Percentiles rank a stretch among this genome's conserved stretches.
Conservation (phyloP, 92 coral and sea anemone species). For the Epizoanthus rinbou region DNA sequence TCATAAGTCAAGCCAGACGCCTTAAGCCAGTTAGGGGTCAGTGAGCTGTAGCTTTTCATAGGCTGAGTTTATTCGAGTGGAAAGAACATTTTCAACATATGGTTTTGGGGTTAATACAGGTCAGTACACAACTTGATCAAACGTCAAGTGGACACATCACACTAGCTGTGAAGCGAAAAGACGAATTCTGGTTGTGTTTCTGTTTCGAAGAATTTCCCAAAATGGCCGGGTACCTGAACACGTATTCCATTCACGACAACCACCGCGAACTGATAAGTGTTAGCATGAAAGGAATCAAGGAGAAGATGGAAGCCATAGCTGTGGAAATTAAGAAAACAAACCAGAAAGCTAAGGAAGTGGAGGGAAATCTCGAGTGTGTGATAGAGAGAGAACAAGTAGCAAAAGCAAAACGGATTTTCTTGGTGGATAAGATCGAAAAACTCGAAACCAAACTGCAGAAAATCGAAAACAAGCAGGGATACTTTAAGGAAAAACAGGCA, state of each 20-base stretch:
- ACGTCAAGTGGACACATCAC: too few relatives aligned
- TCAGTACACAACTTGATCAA: not conserved
- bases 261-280: slow-evolving; percentile 21
- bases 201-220: not conserved
- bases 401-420: slow-evolving; percentile 28
- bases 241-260: slow-evolving; percentile 12
- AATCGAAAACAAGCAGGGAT: slow-evolving; percentile 9
- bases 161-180: not conserved
- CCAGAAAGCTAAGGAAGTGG: slow-evolving; percentile 12
- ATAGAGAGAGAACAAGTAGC: slow-evolving; percentile 15
- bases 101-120: slow-evolving; percentile 8
- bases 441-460: slow-evolving; percentile 16
- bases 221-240: slow-evolving; percentile 28
- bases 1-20: too few relatives aligned
- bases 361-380: slow-evolving; percentile 34
- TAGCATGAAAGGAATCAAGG: slow-evolving; percentile 25
- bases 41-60: not conserved
- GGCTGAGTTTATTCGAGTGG: slow-evolving; percentile 16
- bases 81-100: not conserved
- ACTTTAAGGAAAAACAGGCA: slow-evolving; percentile 27
- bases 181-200: not conserved
- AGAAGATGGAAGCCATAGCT: not conserved
- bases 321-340: slow-evolving; percentile 25
- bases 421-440: slow-evolving; percentile 32
- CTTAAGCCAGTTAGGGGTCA: not conserved